phyloP scores from a whole-genome alignment of 1,140 invertebrate genomes.

The Chymomyza costata region DNA sequence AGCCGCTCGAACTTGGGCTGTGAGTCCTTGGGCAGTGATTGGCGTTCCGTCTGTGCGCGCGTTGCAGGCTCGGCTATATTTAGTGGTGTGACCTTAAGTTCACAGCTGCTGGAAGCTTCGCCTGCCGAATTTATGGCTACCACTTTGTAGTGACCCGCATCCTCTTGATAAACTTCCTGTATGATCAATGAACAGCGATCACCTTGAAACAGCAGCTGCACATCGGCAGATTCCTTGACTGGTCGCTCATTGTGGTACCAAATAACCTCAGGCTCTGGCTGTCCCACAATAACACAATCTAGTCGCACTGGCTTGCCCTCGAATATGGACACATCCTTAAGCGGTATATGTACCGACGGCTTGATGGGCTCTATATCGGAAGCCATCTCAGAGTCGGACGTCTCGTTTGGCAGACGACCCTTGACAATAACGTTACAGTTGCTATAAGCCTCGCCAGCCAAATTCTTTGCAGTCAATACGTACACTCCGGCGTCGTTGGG shows the following conservation, averaged over 20 bases:
- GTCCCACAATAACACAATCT: slow-evolving; percentile 88
- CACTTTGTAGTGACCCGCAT: slow-evolving; percentile 87
- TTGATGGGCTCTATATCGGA: slow-evolving; percentile 83
- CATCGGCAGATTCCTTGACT: slow-evolving; percentile 88
- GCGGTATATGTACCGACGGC: slow-evolving; percentile 83
- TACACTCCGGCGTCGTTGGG: slow-evolving; percentile 84
- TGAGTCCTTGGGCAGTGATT: slow-evolving; percentile 69
- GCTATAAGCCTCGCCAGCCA: slow-evolving; percentile 80
- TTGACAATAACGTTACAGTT: slow-evolving; percentile 83
- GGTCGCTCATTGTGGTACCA: slow-evolving; percentile 91
- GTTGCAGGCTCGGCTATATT: slow-evolving; percentile 66
- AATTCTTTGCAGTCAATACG: slow-evolving; percentile 80
- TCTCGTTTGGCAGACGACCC: slow-evolving; percentile 82
- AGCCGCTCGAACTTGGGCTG: slow-evolving; percentile 84
- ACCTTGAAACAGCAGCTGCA: slow-evolving; percentile 86
- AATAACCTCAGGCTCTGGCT: slow-evolving; percentile 91
- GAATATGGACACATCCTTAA: slow-evolving; percentile 82
- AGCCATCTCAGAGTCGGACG: slow-evolving; percentile 83
- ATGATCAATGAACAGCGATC: slow-evolving; percentile 88
- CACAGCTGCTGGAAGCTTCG: slow-evolving; percentile 85
- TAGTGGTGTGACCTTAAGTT: slow-evolving; percentile 77
- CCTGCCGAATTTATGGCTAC: slow-evolving; percentile 88
- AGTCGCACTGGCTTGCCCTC: slow-evolving; percentile 84
- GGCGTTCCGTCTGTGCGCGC: slow-evolving; percentile 56
- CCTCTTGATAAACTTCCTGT: slow-evolving; percentile 84